These are phyloP conservation scores for Dryobates pubescens DNA, from an alignment of 2,797 vertebrate genomes.

Conservation along the genomic window DNA sequence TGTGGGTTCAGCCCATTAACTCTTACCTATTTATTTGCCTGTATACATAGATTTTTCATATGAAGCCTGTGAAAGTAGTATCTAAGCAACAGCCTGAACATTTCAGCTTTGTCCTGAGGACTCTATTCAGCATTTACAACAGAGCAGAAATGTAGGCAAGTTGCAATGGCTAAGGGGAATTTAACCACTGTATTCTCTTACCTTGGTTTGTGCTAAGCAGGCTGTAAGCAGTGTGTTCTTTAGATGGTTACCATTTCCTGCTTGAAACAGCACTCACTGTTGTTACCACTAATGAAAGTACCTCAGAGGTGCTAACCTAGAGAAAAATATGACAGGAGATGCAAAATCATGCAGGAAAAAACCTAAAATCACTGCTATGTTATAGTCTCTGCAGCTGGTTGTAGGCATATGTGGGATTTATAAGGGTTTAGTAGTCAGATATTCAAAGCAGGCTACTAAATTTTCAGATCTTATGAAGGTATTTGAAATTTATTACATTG, in stretches of 20 bases:
- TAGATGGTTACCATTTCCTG: not conserved
- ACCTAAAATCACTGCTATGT: not conserved
- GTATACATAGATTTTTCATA: not conserved
- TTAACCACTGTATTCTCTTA: not conserved
- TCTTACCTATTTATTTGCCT: constrained; percentile 32
- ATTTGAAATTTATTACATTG: not conserved
- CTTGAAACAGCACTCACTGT: not conserved
- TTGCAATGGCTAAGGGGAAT: not conserved
- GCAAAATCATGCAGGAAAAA: not conserved
- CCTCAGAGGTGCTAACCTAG: not conserved
- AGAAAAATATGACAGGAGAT: not conserved
- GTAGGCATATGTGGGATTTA: not conserved
- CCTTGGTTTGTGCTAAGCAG: not conserved
- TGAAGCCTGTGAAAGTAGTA: constrained; percentile 46
- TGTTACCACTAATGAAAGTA: not conserved
- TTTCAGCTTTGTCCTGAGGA: constrained; percentile 51
- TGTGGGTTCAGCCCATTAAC: not conserved
- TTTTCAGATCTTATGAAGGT: not conserved
- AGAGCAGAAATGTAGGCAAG: constrained; percentile 5
- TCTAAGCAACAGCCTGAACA: constrained; percentile 59
- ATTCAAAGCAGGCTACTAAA: not conserved
- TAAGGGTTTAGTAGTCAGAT: not conserved
- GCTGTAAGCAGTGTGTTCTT: constrained; percentile 8
- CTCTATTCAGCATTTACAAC: constrained; percentile 22
- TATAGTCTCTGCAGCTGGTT: not conserved